A percentile compares a stretch with the other conserved stretches of the same genome.
phyloP scores from a whole-genome alignment of 2,888 invertebrate species.

The Saturnia pavonia region DNA sequence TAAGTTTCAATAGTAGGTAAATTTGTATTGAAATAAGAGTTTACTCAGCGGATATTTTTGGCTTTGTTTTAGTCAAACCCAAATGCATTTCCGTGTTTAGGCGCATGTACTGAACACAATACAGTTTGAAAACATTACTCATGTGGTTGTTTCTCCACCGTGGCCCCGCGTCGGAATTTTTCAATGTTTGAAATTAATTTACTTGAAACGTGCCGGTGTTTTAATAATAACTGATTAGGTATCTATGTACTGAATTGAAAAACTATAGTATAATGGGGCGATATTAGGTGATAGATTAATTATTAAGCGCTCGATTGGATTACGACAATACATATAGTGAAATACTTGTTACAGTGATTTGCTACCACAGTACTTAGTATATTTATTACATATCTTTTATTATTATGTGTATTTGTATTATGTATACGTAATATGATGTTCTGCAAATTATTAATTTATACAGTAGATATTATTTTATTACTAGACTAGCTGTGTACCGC shows the following conservation, averaged over 20 bases:
- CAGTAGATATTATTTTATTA: no score
- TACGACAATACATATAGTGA: no score
- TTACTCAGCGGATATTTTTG: slow-evolving; percentile 54
- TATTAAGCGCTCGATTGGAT: no score
- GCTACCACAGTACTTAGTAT: no score
- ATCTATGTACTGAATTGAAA: background rate
- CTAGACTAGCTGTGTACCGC: no score
- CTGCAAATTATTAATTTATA: no score
- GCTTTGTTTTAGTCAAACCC: slow-evolving; percentile 53
- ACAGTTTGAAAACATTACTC: slow-evolving; percentile 42
- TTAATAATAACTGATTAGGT: background rate
- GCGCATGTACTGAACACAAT: slow-evolving; percentile 40
- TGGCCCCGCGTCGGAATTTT: background rate
- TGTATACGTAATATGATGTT: no score
- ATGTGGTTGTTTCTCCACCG: slow-evolving; percentile 33
- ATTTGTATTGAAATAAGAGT: slow-evolving; percentile 33
- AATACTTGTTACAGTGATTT: no score
- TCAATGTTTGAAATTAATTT: background rate
- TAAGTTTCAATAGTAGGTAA: slow-evolving; percentile 2
- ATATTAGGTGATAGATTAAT: background rate
- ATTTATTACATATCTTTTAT: no score
- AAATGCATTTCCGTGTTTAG: slow-evolving; percentile 65
- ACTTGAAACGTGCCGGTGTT: background rate
- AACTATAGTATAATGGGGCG: background rate
- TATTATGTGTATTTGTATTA: no score